These are phyloP conservation scores for Furnarius figulus DNA, from an alignment of 2,113 vertebrate species.

Conservation along the genomic window DNA sequence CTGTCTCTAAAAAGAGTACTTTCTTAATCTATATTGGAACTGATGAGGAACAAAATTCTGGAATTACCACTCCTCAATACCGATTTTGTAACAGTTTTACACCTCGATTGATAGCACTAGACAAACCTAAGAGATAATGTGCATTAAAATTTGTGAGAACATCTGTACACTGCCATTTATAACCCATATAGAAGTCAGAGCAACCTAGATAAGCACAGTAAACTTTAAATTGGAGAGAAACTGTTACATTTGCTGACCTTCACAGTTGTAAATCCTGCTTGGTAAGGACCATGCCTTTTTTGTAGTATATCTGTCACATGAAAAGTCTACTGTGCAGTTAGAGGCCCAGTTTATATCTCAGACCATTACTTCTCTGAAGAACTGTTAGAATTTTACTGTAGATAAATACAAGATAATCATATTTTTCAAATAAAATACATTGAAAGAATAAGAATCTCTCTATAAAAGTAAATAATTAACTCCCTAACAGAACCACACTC, in stretches of 20 bases:
- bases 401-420: not conserved
- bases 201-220: not conserved
- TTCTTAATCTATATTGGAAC: not conserved
- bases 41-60: not conserved
- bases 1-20: not conserved
- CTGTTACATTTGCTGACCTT: not conserved
- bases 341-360: not conserved
- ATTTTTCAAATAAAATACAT: not conserved
- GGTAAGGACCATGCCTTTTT: not conserved
- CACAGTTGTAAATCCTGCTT: not conserved
- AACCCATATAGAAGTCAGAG: not conserved
- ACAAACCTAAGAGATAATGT: not conserved
- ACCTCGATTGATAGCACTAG: not conserved
- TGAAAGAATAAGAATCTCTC: not conserved
- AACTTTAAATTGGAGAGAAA: not conserved
- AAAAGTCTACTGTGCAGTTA: not conserved
- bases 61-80: not conserved
- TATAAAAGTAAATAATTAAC: not conserved
- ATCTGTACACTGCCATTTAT: not conserved
- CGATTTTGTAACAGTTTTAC: not conserved
- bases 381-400: not conserved
- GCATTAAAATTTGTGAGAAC: not conserved
- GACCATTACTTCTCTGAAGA: not conserved
- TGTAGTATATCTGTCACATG: not conserved
- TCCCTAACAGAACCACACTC: not conserved